Conservation (phyloP, 2,888 invertebrate genomes). For the Andrena chrysosceles region DNA sequence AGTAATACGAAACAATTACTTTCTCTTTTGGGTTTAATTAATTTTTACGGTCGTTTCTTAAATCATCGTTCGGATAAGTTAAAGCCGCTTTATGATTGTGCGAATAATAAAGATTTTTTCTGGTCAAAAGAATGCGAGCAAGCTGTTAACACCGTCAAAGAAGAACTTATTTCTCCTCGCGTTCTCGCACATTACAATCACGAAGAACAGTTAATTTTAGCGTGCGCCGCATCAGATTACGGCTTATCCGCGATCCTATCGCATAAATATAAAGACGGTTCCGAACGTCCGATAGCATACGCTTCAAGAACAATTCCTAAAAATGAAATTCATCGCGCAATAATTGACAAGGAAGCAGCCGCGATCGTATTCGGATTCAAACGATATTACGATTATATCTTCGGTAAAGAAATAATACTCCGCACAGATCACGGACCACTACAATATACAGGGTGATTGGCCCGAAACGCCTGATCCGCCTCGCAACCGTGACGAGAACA, state of each 20-base stretch:
- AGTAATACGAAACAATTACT: no score
- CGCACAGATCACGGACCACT: constrained; percentile 58
- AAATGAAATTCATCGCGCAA: constrained; percentile 47
- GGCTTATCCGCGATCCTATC: constrained; percentile 39
- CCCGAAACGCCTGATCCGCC: no score
- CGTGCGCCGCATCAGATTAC: constrained; percentile 40
- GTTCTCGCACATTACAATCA: constrained; percentile 58
- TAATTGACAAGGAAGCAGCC: constrained; percentile 60
- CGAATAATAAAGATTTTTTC: constrained; percentile 30
- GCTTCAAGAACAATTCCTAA: constrained; percentile 31
- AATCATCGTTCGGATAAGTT: no score
- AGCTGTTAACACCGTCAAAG: constrained; percentile 57
- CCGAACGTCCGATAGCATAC: constrained; percentile 29
- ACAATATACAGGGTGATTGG: no score
- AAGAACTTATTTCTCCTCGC: constrained; percentile 35
- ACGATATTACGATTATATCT: constrained; percentile 26
- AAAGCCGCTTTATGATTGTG: no score
- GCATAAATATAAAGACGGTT: constrained; percentile 34
- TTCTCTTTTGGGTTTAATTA: no score
- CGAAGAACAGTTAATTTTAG: constrained; percentile 20
- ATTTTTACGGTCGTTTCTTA: no score
- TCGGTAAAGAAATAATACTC: constrained; percentile 40
- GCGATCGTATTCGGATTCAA: constrained; percentile 60
- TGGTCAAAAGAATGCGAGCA: constrained; percentile 67
- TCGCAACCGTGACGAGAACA: no score